A percentile compares a stretch with the other conserved stretches of the same genome.
These are phyloP conservation scores for Caranx ignobilis DNA, from an alignment of 2,113 vertebrate genomes.

Conservation along the genomic window DNA sequence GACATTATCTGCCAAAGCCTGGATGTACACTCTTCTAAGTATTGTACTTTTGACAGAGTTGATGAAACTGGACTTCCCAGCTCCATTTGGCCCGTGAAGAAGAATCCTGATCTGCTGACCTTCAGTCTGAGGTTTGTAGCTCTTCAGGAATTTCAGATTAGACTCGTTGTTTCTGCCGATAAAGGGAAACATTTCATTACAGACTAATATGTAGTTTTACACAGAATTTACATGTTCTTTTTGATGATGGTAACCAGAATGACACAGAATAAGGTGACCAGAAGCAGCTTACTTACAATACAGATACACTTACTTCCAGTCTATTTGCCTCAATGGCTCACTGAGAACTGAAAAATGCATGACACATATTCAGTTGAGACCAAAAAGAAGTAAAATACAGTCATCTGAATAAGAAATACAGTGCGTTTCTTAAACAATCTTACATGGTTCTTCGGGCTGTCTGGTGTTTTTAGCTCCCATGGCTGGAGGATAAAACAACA, in stretches of 20 bases:
- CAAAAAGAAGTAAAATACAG: too few relatives aligned
- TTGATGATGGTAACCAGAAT: too few relatives aligned
- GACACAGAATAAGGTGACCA: too few relatives aligned
- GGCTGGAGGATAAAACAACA: too few relatives aligned
- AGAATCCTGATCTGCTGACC: slow-evolving; percentile 32
- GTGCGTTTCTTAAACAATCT: too few relatives aligned
- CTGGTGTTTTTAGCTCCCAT: too few relatives aligned
- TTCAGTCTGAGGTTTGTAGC: neutral
- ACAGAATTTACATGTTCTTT: neutral
- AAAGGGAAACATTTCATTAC: neutral
- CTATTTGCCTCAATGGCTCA: neutral
- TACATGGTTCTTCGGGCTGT: too few relatives aligned
- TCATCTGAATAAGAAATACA: too few relatives aligned
- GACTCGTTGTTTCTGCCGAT: neutral
- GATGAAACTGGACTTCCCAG: slow-evolving; percentile 52
- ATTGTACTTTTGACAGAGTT: slow-evolving; percentile 2
- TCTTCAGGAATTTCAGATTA: neutral
- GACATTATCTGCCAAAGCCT: neutral
- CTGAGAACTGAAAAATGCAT: neutral
- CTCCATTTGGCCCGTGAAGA: neutral
- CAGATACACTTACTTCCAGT: neutral
- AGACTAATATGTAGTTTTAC: neutral
- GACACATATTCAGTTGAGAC: too few relatives aligned
- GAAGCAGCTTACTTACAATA: too few relatives aligned
- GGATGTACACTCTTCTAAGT: neutral